These are phyloP conservation scores for Oreochromis mossambicus DNA, from an alignment of 2,797 vertebrate genomes.

Conservation along the genomic window DNA sequence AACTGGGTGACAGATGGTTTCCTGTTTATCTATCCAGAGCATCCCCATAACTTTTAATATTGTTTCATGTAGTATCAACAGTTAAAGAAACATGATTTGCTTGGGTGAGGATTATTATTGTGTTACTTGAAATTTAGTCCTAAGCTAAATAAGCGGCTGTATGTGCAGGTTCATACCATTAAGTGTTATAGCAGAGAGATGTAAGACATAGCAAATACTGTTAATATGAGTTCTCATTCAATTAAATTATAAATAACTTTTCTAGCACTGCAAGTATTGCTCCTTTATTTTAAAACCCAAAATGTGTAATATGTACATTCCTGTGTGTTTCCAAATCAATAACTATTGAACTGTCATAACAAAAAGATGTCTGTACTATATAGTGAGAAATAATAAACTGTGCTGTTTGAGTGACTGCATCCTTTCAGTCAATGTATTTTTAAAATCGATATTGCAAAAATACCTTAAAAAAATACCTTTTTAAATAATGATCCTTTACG, in stretches of 20 bases:
- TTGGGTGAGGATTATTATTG: neutral
- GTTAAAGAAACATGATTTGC: neutral
- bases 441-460: neutral
- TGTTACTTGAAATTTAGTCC: neutral
- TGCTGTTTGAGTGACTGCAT: neutral
- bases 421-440: neutral
- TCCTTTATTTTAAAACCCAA: neutral
- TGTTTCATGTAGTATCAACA: neutral
- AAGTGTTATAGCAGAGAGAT: neutral
- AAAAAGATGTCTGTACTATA: neutral
- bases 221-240: neutral
- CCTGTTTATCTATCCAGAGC: constrained; percentile 15
- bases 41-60: neutral
- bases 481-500: neutral
- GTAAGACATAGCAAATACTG: neutral
- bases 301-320: neutral
- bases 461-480: neutral
- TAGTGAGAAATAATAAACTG: neutral
- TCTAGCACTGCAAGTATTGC: neutral
- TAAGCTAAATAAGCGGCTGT: neutral
- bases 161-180: neutral
- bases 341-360: neutral
- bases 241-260: neutral
- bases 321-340: neutral
- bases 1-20: constrained; percentile 65